phyloP scores from a whole-genome alignment of 2,113 vertebrate genomes.

The Charadrius vociferus region DNA sequence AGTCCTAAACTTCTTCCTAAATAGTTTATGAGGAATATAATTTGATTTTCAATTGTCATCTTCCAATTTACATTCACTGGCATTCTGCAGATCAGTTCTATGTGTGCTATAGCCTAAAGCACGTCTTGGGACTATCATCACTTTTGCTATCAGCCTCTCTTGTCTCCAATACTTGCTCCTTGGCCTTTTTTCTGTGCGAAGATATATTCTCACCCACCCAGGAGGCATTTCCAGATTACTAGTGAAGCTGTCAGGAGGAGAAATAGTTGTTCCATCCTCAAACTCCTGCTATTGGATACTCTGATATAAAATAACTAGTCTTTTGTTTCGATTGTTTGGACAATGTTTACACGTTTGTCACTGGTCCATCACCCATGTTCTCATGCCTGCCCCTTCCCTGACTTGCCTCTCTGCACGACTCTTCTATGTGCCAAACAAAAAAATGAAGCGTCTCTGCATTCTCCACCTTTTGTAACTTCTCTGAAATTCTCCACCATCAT shows the following conservation, averaged over 20 bases:
- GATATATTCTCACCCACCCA: neutral
- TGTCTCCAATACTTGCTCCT: neutral
- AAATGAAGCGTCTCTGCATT: neutral
- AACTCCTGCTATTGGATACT: neutral
- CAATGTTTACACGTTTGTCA: neutral
- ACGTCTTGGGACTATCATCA: neutral
- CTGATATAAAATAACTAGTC: neutral
- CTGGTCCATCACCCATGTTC: neutral
- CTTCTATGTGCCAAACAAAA: neutral
- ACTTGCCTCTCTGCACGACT: neutral
- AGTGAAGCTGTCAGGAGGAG: neutral
- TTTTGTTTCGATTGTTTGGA: neutral
- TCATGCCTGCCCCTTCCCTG: neutral
- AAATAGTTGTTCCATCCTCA: neutral
- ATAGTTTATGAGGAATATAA: neutral
- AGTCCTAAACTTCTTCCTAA: neutral
- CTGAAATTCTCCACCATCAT: neutral
- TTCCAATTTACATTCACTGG: neutral
- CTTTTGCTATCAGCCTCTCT: neutral
- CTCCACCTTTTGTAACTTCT: neutral
- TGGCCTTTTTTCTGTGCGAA: neutral
- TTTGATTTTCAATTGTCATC: neutral
- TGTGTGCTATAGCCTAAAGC: neutral
- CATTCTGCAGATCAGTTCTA: neutral
- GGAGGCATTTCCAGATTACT: neutral